Conservation (phyloP, 23 tunicate species). For the Clavelina lepadiformis region DNA sequence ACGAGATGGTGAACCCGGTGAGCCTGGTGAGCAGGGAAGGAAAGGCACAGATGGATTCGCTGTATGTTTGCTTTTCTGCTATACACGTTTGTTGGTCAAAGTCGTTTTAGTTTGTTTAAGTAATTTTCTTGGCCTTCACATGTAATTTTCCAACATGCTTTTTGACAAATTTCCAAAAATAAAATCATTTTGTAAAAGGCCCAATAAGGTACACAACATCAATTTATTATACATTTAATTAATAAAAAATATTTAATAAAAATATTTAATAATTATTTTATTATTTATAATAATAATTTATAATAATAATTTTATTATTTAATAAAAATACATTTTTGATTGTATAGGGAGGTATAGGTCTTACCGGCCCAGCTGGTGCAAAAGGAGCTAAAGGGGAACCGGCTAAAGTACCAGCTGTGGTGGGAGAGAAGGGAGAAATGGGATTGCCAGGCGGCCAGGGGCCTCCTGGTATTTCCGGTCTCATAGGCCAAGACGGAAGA, state of each 20-base stretch:
- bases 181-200: too few relatives aligned
- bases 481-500: slow-evolving; percentile 51
- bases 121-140: too few relatives aligned
- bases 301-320: too few relatives aligned
- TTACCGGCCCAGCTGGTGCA: slow-evolving; percentile 35
- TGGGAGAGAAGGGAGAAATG: slow-evolving; percentile 61
- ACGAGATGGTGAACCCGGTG: slow-evolving; percentile 57
- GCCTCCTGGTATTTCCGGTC: slow-evolving; percentile 58
- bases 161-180: too few relatives aligned
- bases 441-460: slow-evolving; percentile 79
- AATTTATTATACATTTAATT: too few relatives aligned
- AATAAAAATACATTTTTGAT: not conserved
- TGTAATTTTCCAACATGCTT: too few relatives aligned
- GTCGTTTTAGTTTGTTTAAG: too few relatives aligned
- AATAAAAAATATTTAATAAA: too few relatives aligned
- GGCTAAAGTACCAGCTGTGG: slow-evolving; percentile 11
- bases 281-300: too few relatives aligned
- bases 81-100: not conserved
- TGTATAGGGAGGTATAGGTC: slow-evolving; percentile 36
- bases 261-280: too few relatives aligned
- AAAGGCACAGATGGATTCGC: slow-evolving; percentile 48
- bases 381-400: slow-evolving; percentile 60
- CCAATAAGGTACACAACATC: too few relatives aligned
- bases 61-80: slow-evolving; percentile 25
- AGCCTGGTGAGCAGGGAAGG: slow-evolving; percentile 65